Percentiles rank a stretch among this genome's conserved stretches.
Evolutionary conservation across 2,113 vertebrate genomes (phyloP).

Genomic region (Bungarus multicinctus): DNA sequence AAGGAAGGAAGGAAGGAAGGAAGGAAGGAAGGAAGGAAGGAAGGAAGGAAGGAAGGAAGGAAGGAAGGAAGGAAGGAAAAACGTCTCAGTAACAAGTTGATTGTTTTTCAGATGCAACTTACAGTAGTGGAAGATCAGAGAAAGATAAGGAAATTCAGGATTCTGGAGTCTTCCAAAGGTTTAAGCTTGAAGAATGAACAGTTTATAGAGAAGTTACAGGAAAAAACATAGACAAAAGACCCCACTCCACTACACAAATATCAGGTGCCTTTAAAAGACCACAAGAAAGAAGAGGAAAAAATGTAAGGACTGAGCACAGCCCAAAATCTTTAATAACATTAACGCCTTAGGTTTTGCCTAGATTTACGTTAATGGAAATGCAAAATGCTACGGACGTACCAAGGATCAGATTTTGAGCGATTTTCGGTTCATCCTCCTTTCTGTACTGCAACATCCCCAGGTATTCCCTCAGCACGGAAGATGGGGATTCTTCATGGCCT

Average conservation of each 20-base stretch:
- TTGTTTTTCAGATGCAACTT: conserved; percentile 8
- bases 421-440: conserved; percentile 82
- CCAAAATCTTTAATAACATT: background rate
- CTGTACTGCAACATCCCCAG: conserved; percentile 94
- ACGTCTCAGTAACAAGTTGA: background rate
- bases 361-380: background rate
- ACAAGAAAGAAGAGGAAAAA: background rate
- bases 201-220: conserved; percentile 22
- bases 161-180: conserved; percentile 26
- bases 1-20: too few relatives aligned
- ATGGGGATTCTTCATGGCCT: conserved; percentile 70
- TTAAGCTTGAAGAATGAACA: conserved; percentile 29
- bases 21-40: too few relatives aligned
- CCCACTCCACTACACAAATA: conserved; percentile 8
- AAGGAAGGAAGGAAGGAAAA: background rate
- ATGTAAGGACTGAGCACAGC: fast-evolving
- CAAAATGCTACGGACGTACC: conserved; percentile 69
- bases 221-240: background rate
- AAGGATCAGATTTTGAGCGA: conserved; percentile 85
- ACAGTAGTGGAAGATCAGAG: conserved; percentile 30
- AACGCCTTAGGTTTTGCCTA: background rate
- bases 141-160: conserved; percentile 42
- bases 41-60: background rate
- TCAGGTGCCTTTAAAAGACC: background rate
- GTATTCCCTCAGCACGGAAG: conserved; percentile 76